Conservation (phyloP, 2,797 vertebrate species). For the Acanthiza pusilla region DNA sequence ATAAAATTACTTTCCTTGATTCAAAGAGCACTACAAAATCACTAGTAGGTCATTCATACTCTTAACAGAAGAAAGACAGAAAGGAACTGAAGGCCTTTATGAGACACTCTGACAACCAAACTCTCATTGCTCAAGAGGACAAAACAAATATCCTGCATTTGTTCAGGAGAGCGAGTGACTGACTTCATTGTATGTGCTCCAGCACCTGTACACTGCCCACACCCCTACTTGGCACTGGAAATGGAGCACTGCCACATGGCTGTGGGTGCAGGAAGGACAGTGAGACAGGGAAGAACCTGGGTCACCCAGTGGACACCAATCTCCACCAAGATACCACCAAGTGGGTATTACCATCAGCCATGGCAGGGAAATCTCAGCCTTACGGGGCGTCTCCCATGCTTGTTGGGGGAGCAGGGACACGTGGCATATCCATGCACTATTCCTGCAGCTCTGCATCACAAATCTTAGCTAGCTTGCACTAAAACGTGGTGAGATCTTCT, state of each 20-base stretch:
- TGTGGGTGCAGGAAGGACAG: not conserved
- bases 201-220: not conserved
- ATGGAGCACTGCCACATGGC: rapidly evolving
- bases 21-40: not conserved
- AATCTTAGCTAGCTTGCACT: not conserved
- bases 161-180: not conserved
- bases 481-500: not conserved
- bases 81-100: not conserved
- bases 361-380: not conserved
- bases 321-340: not conserved
- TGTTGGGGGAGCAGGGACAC: not conserved
- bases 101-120: not conserved
- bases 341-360: not conserved
- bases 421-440: not conserved
- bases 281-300: not conserved
- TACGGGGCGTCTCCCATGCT: not conserved
- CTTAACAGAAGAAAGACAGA: not conserved
- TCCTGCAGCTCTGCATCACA: not conserved
- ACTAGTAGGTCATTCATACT: not conserved
- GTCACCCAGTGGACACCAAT: not conserved
- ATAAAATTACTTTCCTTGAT: not conserved
- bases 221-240: not conserved
- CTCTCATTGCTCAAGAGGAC: not conserved
- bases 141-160: not conserved
- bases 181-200: not conserved